Base-by-base conservation (phyloP, 2,888 invertebrate genomes). In the Elegia similella region DNA sequence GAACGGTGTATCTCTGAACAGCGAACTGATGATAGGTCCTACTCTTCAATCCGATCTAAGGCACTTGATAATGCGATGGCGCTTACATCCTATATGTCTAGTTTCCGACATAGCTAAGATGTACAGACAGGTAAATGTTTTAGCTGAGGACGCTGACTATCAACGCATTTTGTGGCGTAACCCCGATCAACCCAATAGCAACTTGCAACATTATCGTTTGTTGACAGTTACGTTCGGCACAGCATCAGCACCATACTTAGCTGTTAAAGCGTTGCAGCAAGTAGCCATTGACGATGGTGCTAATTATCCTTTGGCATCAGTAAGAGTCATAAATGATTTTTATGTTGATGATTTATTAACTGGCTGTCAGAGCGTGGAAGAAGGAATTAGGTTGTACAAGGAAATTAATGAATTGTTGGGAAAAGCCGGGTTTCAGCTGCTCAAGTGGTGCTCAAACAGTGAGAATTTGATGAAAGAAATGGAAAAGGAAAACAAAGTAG, bases 61-160 rank as follows among this genome's bases (percentile, higher is more conserved):
- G 30, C 65, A 67, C 17, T 56, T 76, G 5, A 47, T 75, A 6
- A 59, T 69, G 58, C 54, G 67, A 8, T 75, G 74, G 68, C 52
- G 73, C 30, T 38, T 8, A 0, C 52, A 68, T 52, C 60, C 57
- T 0, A 59, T 72, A 0, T 65, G 63, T 17, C 44, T 76, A 0
- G 62, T 65, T 0, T 67, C 72, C 0, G 75, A 72, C 44, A 63
- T 76, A 8, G 54, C 65, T 7, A 72, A 78, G 59, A 78, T 79
- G 75, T 79, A 73, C 43, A 53, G 73, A 0, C 69, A 72, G 59
- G 59, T 75, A 3, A 59, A 56, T 6, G 64, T 76, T 1, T 15
- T 56, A 6, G 46, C 62, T 6, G 55, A 65, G 1, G 66, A 78
- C 55, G 32, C 61, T 6, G 63, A 67, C 16, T 70, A 52, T 38